These are phyloP conservation scores for Plagiodera versicolora DNA, from an alignment of 2,888 invertebrate species.

Conservation along the genomic window DNA sequence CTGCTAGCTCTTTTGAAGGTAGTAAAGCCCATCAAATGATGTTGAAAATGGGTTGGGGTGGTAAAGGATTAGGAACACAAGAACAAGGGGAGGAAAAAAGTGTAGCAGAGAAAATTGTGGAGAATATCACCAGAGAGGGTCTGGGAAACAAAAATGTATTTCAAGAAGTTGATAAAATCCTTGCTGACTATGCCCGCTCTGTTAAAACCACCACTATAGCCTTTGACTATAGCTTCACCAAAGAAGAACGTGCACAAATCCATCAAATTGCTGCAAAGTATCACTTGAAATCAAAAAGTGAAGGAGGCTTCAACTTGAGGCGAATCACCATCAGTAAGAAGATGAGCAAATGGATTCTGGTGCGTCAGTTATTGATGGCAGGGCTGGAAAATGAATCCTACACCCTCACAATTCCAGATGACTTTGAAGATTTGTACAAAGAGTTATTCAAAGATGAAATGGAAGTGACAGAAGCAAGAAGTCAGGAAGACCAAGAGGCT, in stretches of 20 bases:
- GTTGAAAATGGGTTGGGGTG: conserved; percentile 46
- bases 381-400: conserved; percentile 39
- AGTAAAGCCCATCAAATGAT: conserved; percentile 43
- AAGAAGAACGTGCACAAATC: conserved; percentile 42
- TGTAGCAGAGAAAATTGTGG: conserved; percentile 37
- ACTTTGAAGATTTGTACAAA: conserved; percentile 37
- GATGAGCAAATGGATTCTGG: conserved; percentile 37
- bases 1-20: conserved; percentile 30
- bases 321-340: conserved; percentile 41
- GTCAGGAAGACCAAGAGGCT: neutral
- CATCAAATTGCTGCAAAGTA: conserved; percentile 40
- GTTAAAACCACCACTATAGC: conserved; percentile 38
- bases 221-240: conserved; percentile 41
- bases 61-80: conserved; percentile 41
- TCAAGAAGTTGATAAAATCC: conserved; percentile 38
- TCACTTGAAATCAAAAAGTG: conserved; percentile 42
- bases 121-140: conserved; percentile 41
- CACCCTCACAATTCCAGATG: conserved; percentile 37
- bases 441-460: conserved; percentile 10
- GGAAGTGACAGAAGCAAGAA: neutral
- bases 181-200: conserved; percentile 39
- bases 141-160: conserved; percentile 37
- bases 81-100: conserved; percentile 42
- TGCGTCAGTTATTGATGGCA: conserved; percentile 36
- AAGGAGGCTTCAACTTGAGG: conserved; percentile 40